These are phyloP conservation scores for Chiloscyllium plagiosum DNA, from an alignment of 2,113 vertebrate genomes.

Conservation along the genomic window DNA sequence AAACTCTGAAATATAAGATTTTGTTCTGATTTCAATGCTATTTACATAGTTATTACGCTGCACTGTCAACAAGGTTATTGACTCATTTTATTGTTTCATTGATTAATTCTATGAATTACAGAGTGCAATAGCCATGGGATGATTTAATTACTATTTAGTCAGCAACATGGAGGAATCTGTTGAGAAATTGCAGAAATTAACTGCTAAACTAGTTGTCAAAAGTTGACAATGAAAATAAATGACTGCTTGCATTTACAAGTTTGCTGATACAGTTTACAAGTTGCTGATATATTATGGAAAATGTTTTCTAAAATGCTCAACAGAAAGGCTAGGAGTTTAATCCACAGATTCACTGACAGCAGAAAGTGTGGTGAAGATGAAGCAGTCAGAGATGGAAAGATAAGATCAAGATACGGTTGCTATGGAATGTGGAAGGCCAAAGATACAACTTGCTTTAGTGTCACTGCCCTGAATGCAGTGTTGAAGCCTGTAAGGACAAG, in stretches of 20 bases:
- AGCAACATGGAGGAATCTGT: neutral
- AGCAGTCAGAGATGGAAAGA: no score
- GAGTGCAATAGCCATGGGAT: neutral
- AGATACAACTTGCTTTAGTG: no score
- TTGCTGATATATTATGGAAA: neutral
- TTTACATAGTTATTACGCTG: neutral
- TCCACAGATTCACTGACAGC: neutral
- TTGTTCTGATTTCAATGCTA: neutral
- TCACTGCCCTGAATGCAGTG: no score
- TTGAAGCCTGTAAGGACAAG: no score
- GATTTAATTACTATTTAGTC: conserved; percentile 11
- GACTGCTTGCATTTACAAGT: neutral
- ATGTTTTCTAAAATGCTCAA: neutral
- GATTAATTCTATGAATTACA: conserved; percentile 32
- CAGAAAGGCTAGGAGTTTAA: neutral
- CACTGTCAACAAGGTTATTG: neutral
- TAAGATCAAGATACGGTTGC: no score
- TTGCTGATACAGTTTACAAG: neutral
- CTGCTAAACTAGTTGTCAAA: conserved; percentile 21
- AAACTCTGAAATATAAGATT: neutral
- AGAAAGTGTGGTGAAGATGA: neutral
- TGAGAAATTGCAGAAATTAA: neutral
- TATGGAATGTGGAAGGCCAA: no score
- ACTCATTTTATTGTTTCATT: conserved; percentile 6
- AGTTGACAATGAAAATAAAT: neutral